Evolutionary conservation across 2,113 vertebrate species (phyloP), one percentile per base, ranked within the genome.

Genomic region (Smithornis capensis): DNA sequence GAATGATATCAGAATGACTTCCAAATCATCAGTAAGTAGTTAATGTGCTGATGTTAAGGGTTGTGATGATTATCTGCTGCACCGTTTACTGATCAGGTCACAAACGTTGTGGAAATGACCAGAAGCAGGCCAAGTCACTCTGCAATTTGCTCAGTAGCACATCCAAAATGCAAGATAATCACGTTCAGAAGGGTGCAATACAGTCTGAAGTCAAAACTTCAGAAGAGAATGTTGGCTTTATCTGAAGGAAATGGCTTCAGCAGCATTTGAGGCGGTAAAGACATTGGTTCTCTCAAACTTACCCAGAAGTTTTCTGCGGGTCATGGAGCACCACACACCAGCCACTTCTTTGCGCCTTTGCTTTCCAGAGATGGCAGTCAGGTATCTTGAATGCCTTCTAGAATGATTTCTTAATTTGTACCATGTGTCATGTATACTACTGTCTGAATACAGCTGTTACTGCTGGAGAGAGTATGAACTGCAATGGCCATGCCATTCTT

Each of bases 201-300:
- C 7, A 56, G 3, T 52, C 44, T 64, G 21, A 49, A 9, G 2
- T 6, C 4, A 82, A 83, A 42, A 64, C 7, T 38, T 21, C 7
- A 40, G 47, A 67, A 64, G 33, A 21, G 4, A 1, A 4, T 18
- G 7, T 7, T 65, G 12, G 0, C 16, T 83, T 87, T n/a, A 52
- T 71, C 27, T 1, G 3, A 70, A 63, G 6, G 9, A 91, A 70
- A 31, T 2, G 12, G 1, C 38, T 88, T 22, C 21, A 29, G 9
- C n/a, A 11, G 31, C 0, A 0, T 77, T 59, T 77, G 53, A 64
- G 17, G 3, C 24, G 44, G 14, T 7, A 59, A n/a, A 9, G 17
- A 82, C 45, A 27, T 28, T 37, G 22, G 49, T 35, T 47, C 23
- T 77, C 5, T 18, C 29, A 74, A 55, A 12, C 4, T 85, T 12